Evolutionary conservation across 2,888 invertebrate genomes (phyloP), one percentile per base, ranked within the genome.

Genomic region (Oscheius onirici): DNA sequence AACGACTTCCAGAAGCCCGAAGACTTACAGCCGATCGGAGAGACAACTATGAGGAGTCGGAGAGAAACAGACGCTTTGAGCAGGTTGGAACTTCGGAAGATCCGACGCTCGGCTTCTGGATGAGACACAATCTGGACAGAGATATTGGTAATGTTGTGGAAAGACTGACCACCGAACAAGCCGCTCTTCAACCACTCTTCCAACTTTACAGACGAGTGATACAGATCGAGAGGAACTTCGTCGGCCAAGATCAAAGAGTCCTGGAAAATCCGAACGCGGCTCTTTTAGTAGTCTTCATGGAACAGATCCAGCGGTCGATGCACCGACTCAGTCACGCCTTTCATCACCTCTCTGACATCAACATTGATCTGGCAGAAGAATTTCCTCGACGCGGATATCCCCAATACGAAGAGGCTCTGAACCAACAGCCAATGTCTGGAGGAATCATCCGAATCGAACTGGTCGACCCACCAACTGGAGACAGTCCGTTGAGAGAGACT

Each of bases 361-460:
- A 70, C 20, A 52, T 70, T 26, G 49, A 70, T 15, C 52, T 70
- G 49, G 54, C 34, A 1, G 70, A 70, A 11, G 24, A 49, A 10
- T n/a, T 22, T 20, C 70, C 70, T 26, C 28, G 70, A 8, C 51
- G 70, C n/a, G 52, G n/a, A n/a, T 70, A 51, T 61, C 70, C 70
- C 2, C 70, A 63, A 26, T 41, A 52, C 40, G 54, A 28, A 3
- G 58, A 58, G 6, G 17, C 20, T 10, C 58, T 58, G 15, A 28
- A 22, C 8, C 43, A 41, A 11, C n/a, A 58, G 8, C 58, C 58
- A n/a, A 55, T 26, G n/a, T 55, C 55, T 8, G 8, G 28, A n/a
- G 58, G 58, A 20, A 17, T 40, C 41, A 28, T 58, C 17, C 58
- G 58, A 40, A 58, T 58, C 58, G 41, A 40, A 2, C 11, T 58